Base-by-base conservation (phyloP, 2,797 vertebrate species). In the Mallotus villosus region DNA sequence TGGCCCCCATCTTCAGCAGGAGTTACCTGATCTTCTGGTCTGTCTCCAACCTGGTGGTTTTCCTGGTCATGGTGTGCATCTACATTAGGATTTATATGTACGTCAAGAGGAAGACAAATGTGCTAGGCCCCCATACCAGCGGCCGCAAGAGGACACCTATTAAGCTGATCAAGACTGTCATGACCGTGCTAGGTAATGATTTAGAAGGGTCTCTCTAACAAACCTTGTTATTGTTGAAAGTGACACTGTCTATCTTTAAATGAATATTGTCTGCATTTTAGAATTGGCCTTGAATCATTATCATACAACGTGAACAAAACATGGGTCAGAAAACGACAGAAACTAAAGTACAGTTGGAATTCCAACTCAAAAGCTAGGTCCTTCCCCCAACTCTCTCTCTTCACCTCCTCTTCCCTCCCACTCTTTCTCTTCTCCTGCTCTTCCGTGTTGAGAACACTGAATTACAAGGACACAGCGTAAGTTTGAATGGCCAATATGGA, bases 21-120 rank as follows among this genome's bases (percentile, higher is more conserved):
- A 98, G 97, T 89, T 99, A 98, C 85, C 87, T 99, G 88, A 85
- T 96, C 74, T 98, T 98, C 90, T 99, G 97, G 97, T 96, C 96
- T 0, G 77, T 92, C 72, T 95, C 96, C 19, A 99, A 99, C 87
- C 87, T 99, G 37, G 87, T 94, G 3, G 90, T 96, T 72, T 98
- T 99, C 86, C 90, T 97, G 49, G 92, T 98, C 84, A 98, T 99
- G 95, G 94, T 97, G 75, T 93, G 82, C 68, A 95, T 98, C 32
- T 99, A 99, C 82, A 67, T 95, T 82, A 92, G 96, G 80, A 99
- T 99, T 88, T 99, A 98, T 86, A 76, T 92, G 85, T 99, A 98
- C 0, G 98, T 99, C 71, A 96, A 94, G 87, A 96, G 87, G 86
- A 99, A 98, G 92, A 99, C 96, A 0, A 83, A 89, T 0, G 77